A percentile compares a stretch with the other conserved stretches of the same genome.
phyloP scores from a whole-genome alignment of 2,888 invertebrate genomes.

The Lysandra bellargus region DNA sequence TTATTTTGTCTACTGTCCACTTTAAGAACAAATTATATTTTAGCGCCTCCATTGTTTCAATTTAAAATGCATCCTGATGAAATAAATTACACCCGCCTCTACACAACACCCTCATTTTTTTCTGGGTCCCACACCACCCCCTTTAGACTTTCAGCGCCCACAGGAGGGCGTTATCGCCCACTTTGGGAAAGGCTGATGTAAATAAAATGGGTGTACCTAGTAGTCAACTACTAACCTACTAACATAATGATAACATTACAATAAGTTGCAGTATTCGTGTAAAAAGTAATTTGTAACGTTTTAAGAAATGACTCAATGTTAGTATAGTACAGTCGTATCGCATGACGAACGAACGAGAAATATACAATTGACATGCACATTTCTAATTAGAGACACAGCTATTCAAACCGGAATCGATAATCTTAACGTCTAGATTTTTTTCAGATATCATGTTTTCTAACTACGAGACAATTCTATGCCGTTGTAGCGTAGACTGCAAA shows the following conservation, averaged over 20 bases:
- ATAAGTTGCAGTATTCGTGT: neutral
- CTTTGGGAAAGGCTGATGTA: no score
- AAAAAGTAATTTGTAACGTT: slow-evolving; percentile 9
- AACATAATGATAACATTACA: neutral
- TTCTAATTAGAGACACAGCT: neutral
- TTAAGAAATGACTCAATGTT: slow-evolving; percentile 11
- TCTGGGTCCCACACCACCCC: no score
- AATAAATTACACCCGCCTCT: no score
- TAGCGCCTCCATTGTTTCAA: no score
- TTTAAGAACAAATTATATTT: no score
- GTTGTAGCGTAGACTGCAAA: no score
- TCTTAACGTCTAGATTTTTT: neutral
- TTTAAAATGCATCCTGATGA: no score
- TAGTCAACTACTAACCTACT: neutral
- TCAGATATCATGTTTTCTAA: neutral
- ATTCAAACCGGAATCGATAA: neutral
- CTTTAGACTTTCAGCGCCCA: no score
- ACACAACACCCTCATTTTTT: no score
- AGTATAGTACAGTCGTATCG: neutral
- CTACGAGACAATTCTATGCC: no score
- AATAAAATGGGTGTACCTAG: neutral
- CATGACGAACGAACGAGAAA: slow-evolving; percentile 21
- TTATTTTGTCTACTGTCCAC: no score
- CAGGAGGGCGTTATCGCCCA: no score
- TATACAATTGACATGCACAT: slow-evolving; percentile 21